Base-by-base conservation (phyloP, 2,888 invertebrate species). In the Chymomyza amoena region DNA sequence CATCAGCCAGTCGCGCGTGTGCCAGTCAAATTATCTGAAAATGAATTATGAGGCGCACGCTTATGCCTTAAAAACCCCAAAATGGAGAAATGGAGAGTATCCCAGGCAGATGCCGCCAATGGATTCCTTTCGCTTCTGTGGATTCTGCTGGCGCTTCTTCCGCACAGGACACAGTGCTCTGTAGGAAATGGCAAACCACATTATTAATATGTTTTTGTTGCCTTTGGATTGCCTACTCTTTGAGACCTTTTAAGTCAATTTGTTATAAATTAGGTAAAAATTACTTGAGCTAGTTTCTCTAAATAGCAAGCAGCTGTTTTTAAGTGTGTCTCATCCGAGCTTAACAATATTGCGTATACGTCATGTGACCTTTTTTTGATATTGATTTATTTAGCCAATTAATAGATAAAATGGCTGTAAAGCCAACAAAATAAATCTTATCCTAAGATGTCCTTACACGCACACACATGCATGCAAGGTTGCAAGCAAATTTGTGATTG, bases 21-120 rank as follows among this genome's bases (percentile, higher is more conserved):
- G 75, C 80, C 77, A 81, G 77, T 84, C 82, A 84, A 83, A 83
- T 83, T 82, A 76, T 77, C 85, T 83, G 85, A 85, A 84, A 84
- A 83, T 82, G 82, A 83, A 83, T 84, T 83, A 83, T 84, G 75
- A 70, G 56, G 69, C 70, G 69, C 73, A 77, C 70, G 71, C 75
- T 68, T 45, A 45, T 13, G 60, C 36, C 6, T 6, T n/a, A 32
- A 32, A 28, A 15, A 7, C 28, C 36, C 28, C 36, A 28, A 45
- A 45, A 45, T 6, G 13, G 10, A 13, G 39, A 45, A 45, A 45
- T 6, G 13, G 10, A 13, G 39, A 13, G 13, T 0, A 45, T 45
- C 6, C 39, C 13, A 10, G 39, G 9, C 36, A 36, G 36, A 36
- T 9, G 36, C 36, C 9, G 7, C 25, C 25, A 25, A 25, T 32